Evolutionary conservation across 2,888 invertebrate species (phyloP).

Genomic region (Caenorhabditis afra): DNA sequence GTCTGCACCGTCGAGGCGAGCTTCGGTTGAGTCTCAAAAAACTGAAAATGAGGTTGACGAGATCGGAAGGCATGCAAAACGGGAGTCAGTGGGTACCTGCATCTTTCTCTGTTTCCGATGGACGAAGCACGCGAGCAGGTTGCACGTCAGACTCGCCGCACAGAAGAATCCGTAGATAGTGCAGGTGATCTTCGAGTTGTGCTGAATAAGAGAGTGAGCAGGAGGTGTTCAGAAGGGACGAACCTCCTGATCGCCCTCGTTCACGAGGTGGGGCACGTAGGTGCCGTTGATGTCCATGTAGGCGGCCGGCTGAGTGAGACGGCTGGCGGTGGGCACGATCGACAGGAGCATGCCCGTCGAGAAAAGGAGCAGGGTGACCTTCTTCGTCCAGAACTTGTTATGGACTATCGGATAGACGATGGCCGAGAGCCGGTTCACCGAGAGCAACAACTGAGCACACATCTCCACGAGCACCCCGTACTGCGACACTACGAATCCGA

Average conservation of each 20-base stretch:
- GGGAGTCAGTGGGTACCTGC: slow-evolving; percentile 36
- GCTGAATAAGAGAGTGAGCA: slow-evolving; percentile 31
- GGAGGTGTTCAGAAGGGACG: too few species aligned
- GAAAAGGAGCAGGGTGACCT: slow-evolving; percentile 46
- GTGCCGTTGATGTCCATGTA: slow-evolving; percentile 45
- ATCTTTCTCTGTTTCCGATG: slow-evolving; percentile 60
- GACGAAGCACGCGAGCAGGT: slow-evolving; percentile 55
- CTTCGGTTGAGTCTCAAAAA: slow-evolving; percentile 54
- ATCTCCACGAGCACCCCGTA: slow-evolving; percentile 63
- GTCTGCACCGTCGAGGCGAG: slow-evolving; percentile 61
- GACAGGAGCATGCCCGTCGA: slow-evolving; percentile 29
- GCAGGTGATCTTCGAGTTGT: slow-evolving; percentile 61
- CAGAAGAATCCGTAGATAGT: slow-evolving; percentile 58
- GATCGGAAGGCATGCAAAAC: neutral
- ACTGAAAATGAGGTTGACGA: slow-evolving; percentile 40
- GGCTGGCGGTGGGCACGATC: slow-evolving; percentile 56
- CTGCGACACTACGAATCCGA: slow-evolving; percentile 64
- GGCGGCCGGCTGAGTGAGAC: slow-evolving; percentile 56
- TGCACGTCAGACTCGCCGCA: slow-evolving; percentile 46
- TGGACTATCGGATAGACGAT: slow-evolving; percentile 63
- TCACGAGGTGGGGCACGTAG: slow-evolving; percentile 45
- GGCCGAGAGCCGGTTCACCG: slow-evolving; percentile 62
- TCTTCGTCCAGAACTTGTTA: slow-evolving; percentile 60
- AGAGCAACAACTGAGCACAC: slow-evolving; percentile 60
- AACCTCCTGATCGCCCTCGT: slow-evolving; percentile 59